Conservation (phyloP, 1,140 invertebrate species). For the Papilio helenus region DNA sequence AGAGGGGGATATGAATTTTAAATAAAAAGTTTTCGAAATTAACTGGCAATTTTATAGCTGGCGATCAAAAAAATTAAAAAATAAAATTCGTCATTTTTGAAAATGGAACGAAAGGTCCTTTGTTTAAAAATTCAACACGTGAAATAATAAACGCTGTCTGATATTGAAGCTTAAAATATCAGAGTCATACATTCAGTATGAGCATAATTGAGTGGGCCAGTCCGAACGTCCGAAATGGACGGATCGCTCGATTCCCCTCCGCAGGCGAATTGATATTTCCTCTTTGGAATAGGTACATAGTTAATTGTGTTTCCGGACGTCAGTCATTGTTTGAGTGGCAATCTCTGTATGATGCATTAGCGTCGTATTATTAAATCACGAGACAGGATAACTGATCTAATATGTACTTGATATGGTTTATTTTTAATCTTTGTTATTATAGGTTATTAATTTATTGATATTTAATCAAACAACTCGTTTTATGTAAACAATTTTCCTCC, state of each 20-base stretch:
- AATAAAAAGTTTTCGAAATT: no score
- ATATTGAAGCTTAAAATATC: slow-evolving; percentile 47
- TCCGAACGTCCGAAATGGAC: slow-evolving; percentile 58
- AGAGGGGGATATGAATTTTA: no score
- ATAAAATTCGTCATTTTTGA: not conserved
- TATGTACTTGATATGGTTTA: slow-evolving; percentile 1
- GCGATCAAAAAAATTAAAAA: not conserved
- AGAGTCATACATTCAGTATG: slow-evolving; percentile 50
- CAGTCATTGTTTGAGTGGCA: slow-evolving; percentile 74
- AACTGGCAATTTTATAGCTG: not conserved
- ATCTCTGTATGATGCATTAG: slow-evolving; percentile 71
- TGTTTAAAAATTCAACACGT: slow-evolving; percentile 26
- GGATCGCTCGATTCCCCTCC: slow-evolving; percentile 55
- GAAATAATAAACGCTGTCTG: slow-evolving; percentile 29
- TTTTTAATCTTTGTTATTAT: not conserved
- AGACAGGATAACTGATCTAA: slow-evolving; percentile 29
- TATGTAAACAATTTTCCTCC: not conserved
- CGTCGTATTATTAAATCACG: slow-evolving; percentile 55
- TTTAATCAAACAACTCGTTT: not conserved
- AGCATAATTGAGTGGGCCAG: slow-evolving; percentile 66
- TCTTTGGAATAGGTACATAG: slow-evolving; percentile 73
- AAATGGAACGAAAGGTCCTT: slow-evolving; percentile 9
- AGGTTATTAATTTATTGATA: not conserved
- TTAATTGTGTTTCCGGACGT: slow-evolving; percentile 79
- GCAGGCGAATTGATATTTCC: slow-evolving; percentile 80